phyloP scores from a whole-genome alignment of 1,140 invertebrate species.

The Drosophila littoralis region DNA sequence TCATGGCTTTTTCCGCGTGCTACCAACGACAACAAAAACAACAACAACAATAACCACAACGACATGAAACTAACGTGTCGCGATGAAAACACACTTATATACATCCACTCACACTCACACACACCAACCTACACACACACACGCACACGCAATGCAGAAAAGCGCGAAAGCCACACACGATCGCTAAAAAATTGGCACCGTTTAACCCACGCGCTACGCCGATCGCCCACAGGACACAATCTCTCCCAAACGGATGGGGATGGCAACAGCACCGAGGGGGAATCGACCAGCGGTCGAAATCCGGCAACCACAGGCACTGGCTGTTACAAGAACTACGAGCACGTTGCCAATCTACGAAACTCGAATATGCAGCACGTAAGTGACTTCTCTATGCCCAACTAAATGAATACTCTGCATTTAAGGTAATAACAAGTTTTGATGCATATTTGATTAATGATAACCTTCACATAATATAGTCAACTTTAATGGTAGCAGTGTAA shows the following conservation, averaged over 20 bases:
- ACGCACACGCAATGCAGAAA: conserved; percentile 72
- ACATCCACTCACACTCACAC: conserved; percentile 34
- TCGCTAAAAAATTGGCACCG: conserved; percentile 84
- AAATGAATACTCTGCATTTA: not conserved
- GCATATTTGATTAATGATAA: too few relatives aligned
- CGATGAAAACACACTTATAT: conserved; percentile 42
- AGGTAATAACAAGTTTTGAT: not conserved
- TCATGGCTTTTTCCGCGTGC: conserved; percentile 77
- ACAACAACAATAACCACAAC: conserved; percentile 20
- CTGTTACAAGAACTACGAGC: conserved; percentile 94
- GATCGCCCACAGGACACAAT: conserved; percentile 91
- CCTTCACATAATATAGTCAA: too few relatives aligned
- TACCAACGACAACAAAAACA: conserved; percentile 33
- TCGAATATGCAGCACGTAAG: conserved; percentile 87
- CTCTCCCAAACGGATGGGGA: conserved; percentile 94
- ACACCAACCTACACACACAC: conserved; percentile 28
- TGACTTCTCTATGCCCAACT: conserved; percentile 1
- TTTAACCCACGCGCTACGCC: conserved; percentile 85
- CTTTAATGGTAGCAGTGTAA: too few relatives aligned
- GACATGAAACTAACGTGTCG: conserved; percentile 32
- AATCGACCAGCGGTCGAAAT: conserved; percentile 88
- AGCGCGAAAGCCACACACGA: conserved; percentile 84
- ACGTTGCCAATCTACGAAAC: conserved; percentile 87
- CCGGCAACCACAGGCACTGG: conserved; percentile 90
- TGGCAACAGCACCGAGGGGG: conserved; percentile 93